These are phyloP conservation scores for Heliconius aoede DNA, from an alignment of 2,888 invertebrate genomes.

Conservation along the genomic window DNA sequence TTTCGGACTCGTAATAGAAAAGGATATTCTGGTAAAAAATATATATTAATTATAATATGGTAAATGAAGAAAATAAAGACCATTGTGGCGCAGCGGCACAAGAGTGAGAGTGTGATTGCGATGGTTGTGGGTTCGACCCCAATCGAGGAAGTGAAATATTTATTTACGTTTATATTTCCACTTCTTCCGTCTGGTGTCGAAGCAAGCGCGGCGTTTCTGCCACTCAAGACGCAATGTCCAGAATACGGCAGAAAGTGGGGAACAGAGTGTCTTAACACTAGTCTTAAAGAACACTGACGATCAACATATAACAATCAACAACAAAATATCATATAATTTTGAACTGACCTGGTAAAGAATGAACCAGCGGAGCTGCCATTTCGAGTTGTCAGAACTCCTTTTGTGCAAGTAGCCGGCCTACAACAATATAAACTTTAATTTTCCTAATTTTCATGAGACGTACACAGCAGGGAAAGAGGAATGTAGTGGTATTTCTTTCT, in stretches of 20 bases:
- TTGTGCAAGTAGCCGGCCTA: constrained; percentile 93
- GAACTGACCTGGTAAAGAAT: constrained; percentile 89
- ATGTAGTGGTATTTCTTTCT: no score
- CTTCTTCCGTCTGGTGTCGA: no score
- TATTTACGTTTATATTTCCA: no score
- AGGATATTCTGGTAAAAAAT: constrained; percentile 87
- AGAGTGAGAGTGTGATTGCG: no score
- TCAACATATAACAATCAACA: no score
- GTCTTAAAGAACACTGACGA: no score
- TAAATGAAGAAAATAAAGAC: background rate
- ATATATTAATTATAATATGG: background rate
- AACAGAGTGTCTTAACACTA: no score
- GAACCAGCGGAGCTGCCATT: constrained; percentile 94
- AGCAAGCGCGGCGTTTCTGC: no score
- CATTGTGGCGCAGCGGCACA: no score
- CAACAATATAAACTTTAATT: constrained; percentile 25
- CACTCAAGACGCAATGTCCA: no score
- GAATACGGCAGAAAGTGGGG: no score
- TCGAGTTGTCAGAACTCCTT: constrained; percentile 91
- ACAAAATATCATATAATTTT: background rate
- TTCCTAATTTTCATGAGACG: background rate
- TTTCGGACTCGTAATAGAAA: constrained; percentile 95
- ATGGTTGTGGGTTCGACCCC: no score
- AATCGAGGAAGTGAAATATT: background rate
- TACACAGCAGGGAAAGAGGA: background rate